Conservation (phyloP, 2,888 invertebrate genomes). For the Chrysolina oricalcia region DNA sequence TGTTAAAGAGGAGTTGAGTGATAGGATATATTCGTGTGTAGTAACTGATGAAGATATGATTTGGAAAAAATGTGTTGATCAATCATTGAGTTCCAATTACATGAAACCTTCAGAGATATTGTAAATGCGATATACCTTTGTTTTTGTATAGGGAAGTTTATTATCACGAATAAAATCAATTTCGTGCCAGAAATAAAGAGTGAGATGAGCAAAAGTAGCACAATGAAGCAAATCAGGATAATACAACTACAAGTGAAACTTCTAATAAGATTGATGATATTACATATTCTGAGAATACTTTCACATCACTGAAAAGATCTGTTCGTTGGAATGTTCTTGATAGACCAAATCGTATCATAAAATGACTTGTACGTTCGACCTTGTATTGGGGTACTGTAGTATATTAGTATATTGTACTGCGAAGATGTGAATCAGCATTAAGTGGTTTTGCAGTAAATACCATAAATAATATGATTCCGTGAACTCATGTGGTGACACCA, state of each 20-base stretch:
- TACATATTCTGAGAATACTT: background rate
- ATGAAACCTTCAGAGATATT: background rate
- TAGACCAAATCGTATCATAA: background rate
- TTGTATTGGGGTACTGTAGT: background rate
- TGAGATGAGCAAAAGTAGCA: background rate
- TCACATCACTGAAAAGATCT: background rate
- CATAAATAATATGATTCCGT: too few relatives aligned
- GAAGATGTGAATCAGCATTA: too few relatives aligned
- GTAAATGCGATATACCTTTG: too few relatives aligned
- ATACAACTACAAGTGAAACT: background rate
- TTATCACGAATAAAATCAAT: background rate
- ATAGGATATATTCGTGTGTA: conserved; percentile 32
- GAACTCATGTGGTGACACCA: too few relatives aligned
- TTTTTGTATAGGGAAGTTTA: background rate
- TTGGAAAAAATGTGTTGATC: conserved; percentile 13
- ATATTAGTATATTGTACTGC: too few relatives aligned
- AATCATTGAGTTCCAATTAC: conserved; percentile 14
- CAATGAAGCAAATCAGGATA: background rate
- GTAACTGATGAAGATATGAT: conserved; percentile 22
- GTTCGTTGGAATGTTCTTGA: background rate
- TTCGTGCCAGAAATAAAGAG: background rate
- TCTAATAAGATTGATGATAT: background rate
- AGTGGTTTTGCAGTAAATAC: too few relatives aligned
- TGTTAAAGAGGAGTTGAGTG: conserved; percentile 33
- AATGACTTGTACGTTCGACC: background rate